Evolutionary conservation across 2,888 invertebrate genomes (phyloP).

Genomic region (Andrena bicolor): DNA sequence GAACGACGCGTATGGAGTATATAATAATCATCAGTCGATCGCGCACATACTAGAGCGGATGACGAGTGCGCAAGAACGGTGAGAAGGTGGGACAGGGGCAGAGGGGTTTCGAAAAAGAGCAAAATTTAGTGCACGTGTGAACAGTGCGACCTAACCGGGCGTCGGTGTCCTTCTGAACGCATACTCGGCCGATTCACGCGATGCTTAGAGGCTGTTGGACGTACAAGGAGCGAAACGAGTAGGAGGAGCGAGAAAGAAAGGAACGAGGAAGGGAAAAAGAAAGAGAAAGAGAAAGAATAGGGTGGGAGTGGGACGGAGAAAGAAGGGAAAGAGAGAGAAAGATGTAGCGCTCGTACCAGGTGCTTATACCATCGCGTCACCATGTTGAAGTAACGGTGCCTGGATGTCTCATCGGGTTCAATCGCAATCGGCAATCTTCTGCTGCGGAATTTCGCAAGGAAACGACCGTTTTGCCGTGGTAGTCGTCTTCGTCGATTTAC

Average conservation of each 20-base stretch:
- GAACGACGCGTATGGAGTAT: constrained; percentile 76
- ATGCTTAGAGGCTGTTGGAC: constrained; percentile 52
- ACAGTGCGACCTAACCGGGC: constrained; percentile 77
- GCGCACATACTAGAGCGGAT: constrained; percentile 40
- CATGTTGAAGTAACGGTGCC: constrained; percentile 80
- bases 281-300: constrained; percentile 35
- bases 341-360: constrained; percentile 70
- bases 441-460: constrained; percentile 74
- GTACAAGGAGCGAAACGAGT: constrained; percentile 47
- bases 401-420: constrained; percentile 81
- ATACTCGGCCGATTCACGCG: constrained; percentile 49
- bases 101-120: constrained; percentile 64
- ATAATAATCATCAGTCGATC: constrained; percentile 75
- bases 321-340: constrained; percentile 37
- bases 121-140: constrained; percentile 81
- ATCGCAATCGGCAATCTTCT: constrained; percentile 80
- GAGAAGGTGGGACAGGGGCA: constrained; percentile 22
- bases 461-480: constrained; percentile 67
- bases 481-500: constrained; percentile 66
- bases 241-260: constrained; percentile 24
- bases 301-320: background rate
- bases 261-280: constrained; percentile 43
- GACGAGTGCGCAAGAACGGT: background rate
- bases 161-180: constrained; percentile 64
- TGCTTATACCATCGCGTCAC: constrained; percentile 78